Base-by-base conservation (phyloP, 2,113 vertebrate genomes). In the Morone chrysops region DNA sequence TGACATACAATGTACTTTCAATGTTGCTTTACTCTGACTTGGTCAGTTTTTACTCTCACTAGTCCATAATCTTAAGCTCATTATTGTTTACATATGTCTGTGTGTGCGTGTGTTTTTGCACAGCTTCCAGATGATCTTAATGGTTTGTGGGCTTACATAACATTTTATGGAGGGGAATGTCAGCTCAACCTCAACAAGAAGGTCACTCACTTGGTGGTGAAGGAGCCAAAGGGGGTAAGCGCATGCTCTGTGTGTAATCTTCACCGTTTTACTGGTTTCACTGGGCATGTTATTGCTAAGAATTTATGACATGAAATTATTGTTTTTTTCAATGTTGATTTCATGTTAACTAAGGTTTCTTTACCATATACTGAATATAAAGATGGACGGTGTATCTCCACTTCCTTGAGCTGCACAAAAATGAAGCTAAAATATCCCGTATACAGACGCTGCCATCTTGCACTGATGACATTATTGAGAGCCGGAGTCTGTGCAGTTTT, bases 181-280 rank as follows among this genome's bases (percentile, higher is more conserved):
- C 97, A 97, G 92, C 97, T 99, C 74, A 97, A 93, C 86, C 96
- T 99, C 83, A 97, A 97, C 93, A 97, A 96, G 90, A 98, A 96
- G 84, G 97, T 98, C 86, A 99, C 98, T 13, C 98, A 99, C 87
- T 92, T 99, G 91, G 95, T 99, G 61, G 97, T 98, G 69, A 97
- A 97, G 61, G 97, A 99, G 85, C 96, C 98, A 3, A 97, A 97
- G 88, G 98, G 98, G 96, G 98, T 99, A 94, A 97, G 96, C 87
- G 8, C 7, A 25, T 60, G 6, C 9, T 48, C 14, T 51, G 43
- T 65, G 17, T 16, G 11, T 69, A 13, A 57, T 62, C 4, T 48
- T 43, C 41, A 54, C 7, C 1, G 11, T 36, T 70, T 43, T 25
- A 14, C 17, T 41, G 50, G 8, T 54, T 43, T 41, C 22, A 53